These are phyloP conservation scores for Oxygymnocypris stewartii DNA, from an alignment of 2,113 vertebrate genomes.

Conservation along the genomic window DNA sequence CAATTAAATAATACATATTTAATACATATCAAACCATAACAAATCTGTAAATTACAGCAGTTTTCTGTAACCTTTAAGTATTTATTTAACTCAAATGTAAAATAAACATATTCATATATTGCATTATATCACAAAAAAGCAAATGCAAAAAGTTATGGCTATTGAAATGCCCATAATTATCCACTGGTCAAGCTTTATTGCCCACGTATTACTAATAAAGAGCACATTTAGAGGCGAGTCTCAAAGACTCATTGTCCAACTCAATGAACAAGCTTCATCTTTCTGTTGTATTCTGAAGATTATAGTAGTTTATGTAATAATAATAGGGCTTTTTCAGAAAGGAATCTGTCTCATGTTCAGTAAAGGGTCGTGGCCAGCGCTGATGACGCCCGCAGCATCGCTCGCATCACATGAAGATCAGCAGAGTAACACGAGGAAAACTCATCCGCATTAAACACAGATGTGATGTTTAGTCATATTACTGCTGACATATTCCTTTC, in stretches of 20 bases:
- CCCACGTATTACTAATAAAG: not conserved
- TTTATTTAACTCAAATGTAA: not conserved
- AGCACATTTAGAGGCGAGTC: not conserved
- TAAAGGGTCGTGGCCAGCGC: conserved; percentile 21
- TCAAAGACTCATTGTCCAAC: not conserved
- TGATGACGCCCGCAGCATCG: conserved; percentile 50
- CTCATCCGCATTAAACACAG: not conserved
- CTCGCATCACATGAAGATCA: conserved; percentile 1
- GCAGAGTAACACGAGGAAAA: not conserved
- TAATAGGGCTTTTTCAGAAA: not conserved
- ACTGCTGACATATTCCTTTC: conserved; percentile 40
- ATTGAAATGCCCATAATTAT: not conserved
- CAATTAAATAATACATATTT: not conserved
- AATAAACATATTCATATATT: not conserved
- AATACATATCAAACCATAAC: not conserved
- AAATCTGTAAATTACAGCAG: not conserved
- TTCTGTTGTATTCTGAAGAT: not conserved
- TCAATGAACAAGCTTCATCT: not conserved
- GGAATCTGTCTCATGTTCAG: conserved; percentile 54
- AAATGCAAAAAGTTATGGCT: too few species aligned
- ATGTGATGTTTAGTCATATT: conserved; percentile 1
- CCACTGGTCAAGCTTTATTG: not conserved
- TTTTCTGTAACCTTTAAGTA: not conserved
- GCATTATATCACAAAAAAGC: not conserved
- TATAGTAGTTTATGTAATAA: not conserved